Percentiles rank a stretch among this genome's conserved stretches.
Evolutionary conservation across 2,797 vertebrate species (phyloP).

Genomic region (Malurus splendens): DNA sequence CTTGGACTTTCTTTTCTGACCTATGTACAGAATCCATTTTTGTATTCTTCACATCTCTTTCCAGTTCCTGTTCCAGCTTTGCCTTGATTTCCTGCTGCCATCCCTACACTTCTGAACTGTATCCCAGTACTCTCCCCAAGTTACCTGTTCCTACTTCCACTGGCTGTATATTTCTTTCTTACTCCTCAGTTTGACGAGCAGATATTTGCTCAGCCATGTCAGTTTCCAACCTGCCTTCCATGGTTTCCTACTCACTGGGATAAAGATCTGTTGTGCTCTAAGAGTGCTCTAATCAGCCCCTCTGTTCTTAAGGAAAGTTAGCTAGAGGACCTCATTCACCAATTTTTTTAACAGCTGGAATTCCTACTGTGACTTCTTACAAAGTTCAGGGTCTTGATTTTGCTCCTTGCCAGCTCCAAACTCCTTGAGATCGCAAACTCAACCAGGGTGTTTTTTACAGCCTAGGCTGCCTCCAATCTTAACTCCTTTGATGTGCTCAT

Average conservation of each 20-base stretch:
- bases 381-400: not conserved
- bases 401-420: not conserved
- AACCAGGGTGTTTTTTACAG: not conserved
- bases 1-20: not conserved
- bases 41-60: not conserved
- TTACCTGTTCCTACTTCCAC: not conserved
- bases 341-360: not conserved
- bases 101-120: not conserved
- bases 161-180: not conserved
- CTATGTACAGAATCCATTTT: not conserved
- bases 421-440: not conserved
- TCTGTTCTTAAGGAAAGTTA: not conserved
- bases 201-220: accelerated
- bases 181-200: not conserved
- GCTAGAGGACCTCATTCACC: not conserved
- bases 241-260: not conserved
- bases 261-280: not conserved
- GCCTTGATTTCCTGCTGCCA: not conserved
- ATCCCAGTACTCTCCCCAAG: not conserved
- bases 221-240: not conserved
- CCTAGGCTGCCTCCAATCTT: accelerated
- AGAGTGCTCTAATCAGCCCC: not conserved
- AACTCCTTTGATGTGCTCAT: not conserved
- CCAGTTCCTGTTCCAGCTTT: not conserved
- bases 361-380: not conserved